phyloP scores from a whole-genome alignment of 2,888 invertebrate species.

The Saturnia japonica region DNA sequence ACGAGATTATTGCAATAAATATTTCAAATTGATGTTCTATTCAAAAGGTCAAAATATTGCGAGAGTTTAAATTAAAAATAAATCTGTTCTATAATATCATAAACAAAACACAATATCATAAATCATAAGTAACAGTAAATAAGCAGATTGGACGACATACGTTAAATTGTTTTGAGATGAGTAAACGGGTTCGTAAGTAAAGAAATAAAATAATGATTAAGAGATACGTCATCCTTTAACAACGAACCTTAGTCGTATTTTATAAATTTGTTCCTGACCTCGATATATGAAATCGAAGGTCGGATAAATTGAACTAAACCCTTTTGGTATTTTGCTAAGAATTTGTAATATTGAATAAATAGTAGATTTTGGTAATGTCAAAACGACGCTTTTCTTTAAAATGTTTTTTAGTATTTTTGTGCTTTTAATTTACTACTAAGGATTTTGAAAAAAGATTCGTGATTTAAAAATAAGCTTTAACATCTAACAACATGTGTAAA shows the following conservation, averaged over 20 bases:
- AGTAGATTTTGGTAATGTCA: background rate
- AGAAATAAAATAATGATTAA: conserved; percentile 4
- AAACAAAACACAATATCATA: background rate
- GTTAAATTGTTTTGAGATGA: conserved; percentile 2
- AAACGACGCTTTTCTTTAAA: too few species aligned
- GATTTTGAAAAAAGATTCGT: background rate
- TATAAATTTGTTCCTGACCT: background rate
- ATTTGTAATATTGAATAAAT: background rate
- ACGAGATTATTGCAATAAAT: too few species aligned
- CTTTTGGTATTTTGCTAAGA: background rate
- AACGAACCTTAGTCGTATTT: background rate
- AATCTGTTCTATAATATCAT: background rate
- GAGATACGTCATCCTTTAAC: conserved; percentile 1
- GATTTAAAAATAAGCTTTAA: background rate
- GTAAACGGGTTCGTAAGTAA: background rate
- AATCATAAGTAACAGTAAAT: too few species aligned
- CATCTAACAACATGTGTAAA: too few species aligned
- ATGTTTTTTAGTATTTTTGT: too few species aligned
- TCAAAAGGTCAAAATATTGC: background rate
- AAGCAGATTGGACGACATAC: too few species aligned
- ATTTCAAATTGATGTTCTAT: too few species aligned
- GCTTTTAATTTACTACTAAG: background rate
- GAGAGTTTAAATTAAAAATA: background rate
- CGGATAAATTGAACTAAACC: background rate
- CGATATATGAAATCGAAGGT: background rate